A percentile compares a stretch with the other conserved stretches of the same genome.
Conservation (phyloP, 92 coral and sea anemone species). For the Phenganax subtilis region DNA sequence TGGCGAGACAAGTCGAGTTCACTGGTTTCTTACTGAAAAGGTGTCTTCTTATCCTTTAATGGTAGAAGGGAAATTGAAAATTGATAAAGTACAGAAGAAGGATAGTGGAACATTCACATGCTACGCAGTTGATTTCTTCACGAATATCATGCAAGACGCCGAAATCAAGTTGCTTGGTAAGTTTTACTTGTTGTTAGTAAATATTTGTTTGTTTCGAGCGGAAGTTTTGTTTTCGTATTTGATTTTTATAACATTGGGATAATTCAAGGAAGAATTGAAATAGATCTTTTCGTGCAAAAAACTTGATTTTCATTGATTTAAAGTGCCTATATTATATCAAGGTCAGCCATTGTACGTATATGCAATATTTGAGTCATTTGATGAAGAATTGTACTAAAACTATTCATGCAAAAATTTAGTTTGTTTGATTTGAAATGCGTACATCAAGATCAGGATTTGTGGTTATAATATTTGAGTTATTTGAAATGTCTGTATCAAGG, state of each 20-base stretch:
- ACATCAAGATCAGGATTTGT: too few species aligned
- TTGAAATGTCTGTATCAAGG: too few species aligned
- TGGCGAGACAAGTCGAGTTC: slow-evolving; percentile 13
- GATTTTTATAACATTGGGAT: not conserved
- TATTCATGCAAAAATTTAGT: too few species aligned
- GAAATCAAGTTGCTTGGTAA: slow-evolving; percentile 24
- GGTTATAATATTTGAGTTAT: too few species aligned
- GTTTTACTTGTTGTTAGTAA: not conserved
- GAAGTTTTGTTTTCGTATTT: not conserved
- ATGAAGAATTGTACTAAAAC: too few species aligned
- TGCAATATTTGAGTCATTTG: too few species aligned
- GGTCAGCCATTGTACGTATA: too few species aligned
- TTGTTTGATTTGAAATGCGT: too few species aligned
- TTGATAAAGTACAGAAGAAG: not conserved
- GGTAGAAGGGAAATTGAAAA: slow-evolving; percentile 22
- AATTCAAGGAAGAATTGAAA: too few species aligned
- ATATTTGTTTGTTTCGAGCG: not conserved
- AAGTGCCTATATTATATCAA: too few species aligned
- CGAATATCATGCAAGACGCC: not conserved
- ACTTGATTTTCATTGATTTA: too few species aligned
- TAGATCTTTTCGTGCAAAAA: too few species aligned
- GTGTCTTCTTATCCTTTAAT: not conserved
- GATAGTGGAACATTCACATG: slow-evolving; percentile 15
- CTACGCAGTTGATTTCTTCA: slow-evolving; percentile 15
- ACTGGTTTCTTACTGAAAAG: not conserved